Conservation (phyloP, 2,113 vertebrate species). For the Spea multiplicata region DNA sequence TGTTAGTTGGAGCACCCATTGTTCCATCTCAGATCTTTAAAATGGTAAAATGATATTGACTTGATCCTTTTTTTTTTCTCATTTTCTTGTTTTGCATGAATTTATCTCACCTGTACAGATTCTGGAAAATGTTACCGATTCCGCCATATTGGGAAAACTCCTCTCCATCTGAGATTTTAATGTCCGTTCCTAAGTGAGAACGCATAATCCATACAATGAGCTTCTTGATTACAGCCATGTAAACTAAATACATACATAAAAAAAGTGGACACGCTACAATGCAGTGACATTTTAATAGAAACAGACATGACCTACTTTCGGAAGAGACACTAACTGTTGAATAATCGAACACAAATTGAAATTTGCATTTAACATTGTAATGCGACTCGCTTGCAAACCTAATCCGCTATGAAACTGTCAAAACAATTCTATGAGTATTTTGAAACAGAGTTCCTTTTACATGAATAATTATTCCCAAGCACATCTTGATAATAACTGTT, state of each 20-base stretch:
- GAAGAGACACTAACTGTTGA: conserved; percentile 3
- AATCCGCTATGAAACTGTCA: conserved; percentile 27
- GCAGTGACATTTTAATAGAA: conserved; percentile 18
- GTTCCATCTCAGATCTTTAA: too few relatives aligned
- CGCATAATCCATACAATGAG: background rate
- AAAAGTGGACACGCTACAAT: background rate
- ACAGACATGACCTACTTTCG: conserved; percentile 25
- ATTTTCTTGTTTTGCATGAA: too few relatives aligned
- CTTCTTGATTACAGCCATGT: background rate
- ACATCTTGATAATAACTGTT: conserved; percentile 27
- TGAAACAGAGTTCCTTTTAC: conserved; percentile 25
- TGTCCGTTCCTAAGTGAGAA: background rate
- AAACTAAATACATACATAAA: conserved; percentile 17
- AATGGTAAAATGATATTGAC: too few relatives aligned
- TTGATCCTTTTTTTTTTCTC: too few relatives aligned
- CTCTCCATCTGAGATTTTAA: background rate
- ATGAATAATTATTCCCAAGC: conserved; percentile 32
- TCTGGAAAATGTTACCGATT: too few relatives aligned
- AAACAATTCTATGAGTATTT: conserved; percentile 14
- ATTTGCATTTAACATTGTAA: conserved; percentile 17
- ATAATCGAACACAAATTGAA: conserved; percentile 19
- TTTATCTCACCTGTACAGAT: too few relatives aligned
- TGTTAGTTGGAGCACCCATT: too few relatives aligned
- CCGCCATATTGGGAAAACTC: too few relatives aligned
- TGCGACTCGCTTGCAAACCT: conserved; percentile 23